phyloP scores from a whole-genome alignment of 2,797 vertebrate species.

The Myripristis murdjan region DNA sequence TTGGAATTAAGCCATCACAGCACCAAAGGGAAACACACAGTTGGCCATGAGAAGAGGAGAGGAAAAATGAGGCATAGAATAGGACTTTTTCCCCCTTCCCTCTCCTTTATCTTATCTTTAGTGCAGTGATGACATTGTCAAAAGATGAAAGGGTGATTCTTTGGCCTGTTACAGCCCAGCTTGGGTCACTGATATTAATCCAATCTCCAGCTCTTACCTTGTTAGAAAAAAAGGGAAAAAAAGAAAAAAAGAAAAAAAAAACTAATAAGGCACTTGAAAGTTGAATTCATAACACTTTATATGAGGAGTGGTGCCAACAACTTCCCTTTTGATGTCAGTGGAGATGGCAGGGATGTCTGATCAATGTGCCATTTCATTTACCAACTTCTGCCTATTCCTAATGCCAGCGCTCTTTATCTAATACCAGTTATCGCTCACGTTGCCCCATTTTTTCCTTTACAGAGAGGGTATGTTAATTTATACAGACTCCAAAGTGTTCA shows the following conservation, averaged over 20 bases:
- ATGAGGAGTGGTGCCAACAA: constrained; percentile 70
- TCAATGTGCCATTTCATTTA: constrained; percentile 79
- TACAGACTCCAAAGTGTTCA: constrained; percentile 15
- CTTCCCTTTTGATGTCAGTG: constrained; percentile 75
- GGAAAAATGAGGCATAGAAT: constrained; percentile 23
- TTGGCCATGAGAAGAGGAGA: constrained; percentile 30
- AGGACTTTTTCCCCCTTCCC: constrained; percentile 3
- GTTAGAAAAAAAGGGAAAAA: too few species aligned
- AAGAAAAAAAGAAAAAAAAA: too few species aligned
- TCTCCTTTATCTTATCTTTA: constrained; percentile 55
- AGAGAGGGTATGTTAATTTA: constrained; percentile 1
- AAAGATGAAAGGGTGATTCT: constrained; percentile 71
- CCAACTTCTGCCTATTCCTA: constrained; percentile 64
- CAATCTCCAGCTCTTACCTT: constrained; percentile 72
- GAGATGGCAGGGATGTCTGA: constrained; percentile 70
- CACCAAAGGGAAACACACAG: constrained; percentile 60
- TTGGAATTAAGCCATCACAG: constrained; percentile 87
- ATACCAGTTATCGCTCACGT: constrained; percentile 34
- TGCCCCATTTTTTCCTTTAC: constrained; percentile 16
- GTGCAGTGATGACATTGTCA: constrained; percentile 67
- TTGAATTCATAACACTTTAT: constrained; percentile 74
- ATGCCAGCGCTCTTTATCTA: constrained; percentile 51
- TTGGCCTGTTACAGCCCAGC: constrained; percentile 61
- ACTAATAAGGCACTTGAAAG: constrained; percentile 77
- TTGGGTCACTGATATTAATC: constrained; percentile 61